Conservation (phyloP, 2,888 invertebrate species). For the Serrognathus titanus region DNA sequence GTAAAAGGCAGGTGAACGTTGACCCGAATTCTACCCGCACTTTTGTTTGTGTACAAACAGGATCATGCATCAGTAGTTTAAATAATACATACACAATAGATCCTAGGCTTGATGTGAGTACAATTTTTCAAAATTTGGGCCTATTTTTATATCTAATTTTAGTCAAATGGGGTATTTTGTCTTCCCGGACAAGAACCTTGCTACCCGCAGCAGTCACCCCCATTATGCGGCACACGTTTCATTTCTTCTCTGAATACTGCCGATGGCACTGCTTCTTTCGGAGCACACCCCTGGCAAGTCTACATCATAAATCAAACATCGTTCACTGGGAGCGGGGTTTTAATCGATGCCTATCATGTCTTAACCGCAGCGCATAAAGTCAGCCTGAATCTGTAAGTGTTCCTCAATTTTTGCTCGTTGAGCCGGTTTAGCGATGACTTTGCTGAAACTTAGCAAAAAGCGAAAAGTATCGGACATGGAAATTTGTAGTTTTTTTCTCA, state of each 20-base stretch:
- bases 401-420: background rate
- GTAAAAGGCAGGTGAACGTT: too few species aligned
- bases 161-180: conserved; percentile 23
- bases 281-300: conserved; percentile 58
- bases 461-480: too few species aligned
- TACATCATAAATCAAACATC: conserved; percentile 37
- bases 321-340: conserved; percentile 70
- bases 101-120: too few species aligned
- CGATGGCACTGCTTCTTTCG: conserved; percentile 51
- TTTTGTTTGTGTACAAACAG: too few species aligned
- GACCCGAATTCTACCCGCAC: too few species aligned
- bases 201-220: conserved; percentile 20
- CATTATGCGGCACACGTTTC: conserved; percentile 52
- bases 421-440: background rate
- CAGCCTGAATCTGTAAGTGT: conserved; percentile 54
- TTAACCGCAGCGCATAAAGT: conserved; percentile 74
- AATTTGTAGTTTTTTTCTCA: conserved; percentile 6
- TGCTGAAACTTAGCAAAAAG: too few species aligned
- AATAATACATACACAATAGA: too few species aligned
- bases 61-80: too few species aligned
- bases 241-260: conserved; percentile 43
- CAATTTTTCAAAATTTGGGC: too few species aligned
- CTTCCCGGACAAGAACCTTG: conserved; percentile 36
- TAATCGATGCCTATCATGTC: conserved; percentile 65
- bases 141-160: too few species aligned